Evolutionary conservation across 2,113 vertebrate genomes (phyloP).

Genomic region (Beaufortia kweichowensis): DNA sequence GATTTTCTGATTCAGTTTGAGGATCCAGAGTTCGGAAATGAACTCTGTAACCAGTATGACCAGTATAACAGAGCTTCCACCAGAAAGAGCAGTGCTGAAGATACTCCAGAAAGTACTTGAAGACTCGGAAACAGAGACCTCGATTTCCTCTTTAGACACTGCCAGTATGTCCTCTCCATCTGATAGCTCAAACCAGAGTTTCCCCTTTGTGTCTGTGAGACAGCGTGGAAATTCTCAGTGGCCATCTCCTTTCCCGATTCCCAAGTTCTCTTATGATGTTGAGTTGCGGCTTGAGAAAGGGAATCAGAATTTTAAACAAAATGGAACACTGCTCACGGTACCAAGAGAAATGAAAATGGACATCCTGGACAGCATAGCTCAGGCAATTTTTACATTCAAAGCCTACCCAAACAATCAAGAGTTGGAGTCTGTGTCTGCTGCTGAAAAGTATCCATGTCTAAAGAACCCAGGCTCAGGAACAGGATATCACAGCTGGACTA

Average conservation of each 20-base stretch:
- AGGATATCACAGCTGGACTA: constrained; percentile 37
- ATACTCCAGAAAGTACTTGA: background rate
- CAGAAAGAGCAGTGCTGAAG: constrained; percentile 32
- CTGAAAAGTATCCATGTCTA: constrained; percentile 17
- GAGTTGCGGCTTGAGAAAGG: constrained; percentile 21
- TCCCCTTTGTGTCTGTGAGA: background rate
- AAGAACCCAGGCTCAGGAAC: constrained; percentile 13
- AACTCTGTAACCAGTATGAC: constrained; percentile 42
- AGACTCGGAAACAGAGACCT: background rate
- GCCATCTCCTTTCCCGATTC: constrained; percentile 24
- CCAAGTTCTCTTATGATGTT: constrained; percentile 32
- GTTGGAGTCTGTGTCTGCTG: constrained; percentile 19
- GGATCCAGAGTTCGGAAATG: constrained; percentile 31
- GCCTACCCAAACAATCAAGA: constrained; percentile 30
- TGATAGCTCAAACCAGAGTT: constrained; percentile 19
- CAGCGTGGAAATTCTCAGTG: background rate
- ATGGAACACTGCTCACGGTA: constrained; percentile 6
- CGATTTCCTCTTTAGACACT: background rate
- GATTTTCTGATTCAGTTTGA: constrained; percentile 36
- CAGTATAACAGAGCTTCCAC: constrained; percentile 34
- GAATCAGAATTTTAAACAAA: constrained; percentile 22
- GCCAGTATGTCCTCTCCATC: constrained; percentile 3
- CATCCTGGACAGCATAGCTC: constrained; percentile 19
- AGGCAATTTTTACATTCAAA: constrained; percentile 23
- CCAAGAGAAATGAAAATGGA: constrained; percentile 36